Conservation (phyloP, 2,797 vertebrate species). For the Lacerta agilis region DNA sequence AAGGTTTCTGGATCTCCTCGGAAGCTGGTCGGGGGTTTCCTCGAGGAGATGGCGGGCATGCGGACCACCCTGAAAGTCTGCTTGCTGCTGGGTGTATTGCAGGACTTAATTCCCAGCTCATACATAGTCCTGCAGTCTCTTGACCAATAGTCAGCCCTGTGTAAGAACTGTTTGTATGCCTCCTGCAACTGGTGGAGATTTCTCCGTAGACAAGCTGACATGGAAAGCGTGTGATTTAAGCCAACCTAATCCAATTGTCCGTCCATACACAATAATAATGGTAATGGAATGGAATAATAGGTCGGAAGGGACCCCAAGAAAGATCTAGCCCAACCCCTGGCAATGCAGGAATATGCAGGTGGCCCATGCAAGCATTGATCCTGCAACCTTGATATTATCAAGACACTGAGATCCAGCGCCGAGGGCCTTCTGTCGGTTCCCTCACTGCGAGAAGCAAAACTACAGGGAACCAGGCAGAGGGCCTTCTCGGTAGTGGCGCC, state of each 20-base stretch:
- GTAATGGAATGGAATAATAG: too few species aligned
- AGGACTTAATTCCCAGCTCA: not conserved
- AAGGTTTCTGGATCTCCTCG: fast-evolving
- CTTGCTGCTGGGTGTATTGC: not conserved
- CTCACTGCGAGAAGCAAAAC: too few species aligned
- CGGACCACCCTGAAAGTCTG: not conserved
- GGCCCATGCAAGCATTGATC: too few species aligned
- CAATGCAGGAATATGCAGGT: too few species aligned
- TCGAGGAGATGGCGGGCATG: not conserved
- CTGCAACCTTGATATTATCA: too few species aligned
- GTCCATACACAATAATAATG: not conserved
- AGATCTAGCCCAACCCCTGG: too few species aligned
- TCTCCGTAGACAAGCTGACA: not conserved
- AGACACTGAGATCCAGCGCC: too few species aligned
- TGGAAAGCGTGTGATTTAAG: not conserved
- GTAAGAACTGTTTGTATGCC: not conserved
- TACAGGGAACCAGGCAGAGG: too few species aligned
- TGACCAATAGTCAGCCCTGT: not conserved
- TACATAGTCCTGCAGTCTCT: not conserved
- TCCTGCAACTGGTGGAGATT: not conserved
- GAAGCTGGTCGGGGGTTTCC: too few species aligned
- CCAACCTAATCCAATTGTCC: not conserved
- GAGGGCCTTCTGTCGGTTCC: too few species aligned
- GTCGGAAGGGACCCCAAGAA: too few species aligned
- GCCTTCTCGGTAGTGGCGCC: too few species aligned